Base-by-base conservation (phyloP, 2,888 invertebrate genomes). In the Bimastos eiseni region DNA sequence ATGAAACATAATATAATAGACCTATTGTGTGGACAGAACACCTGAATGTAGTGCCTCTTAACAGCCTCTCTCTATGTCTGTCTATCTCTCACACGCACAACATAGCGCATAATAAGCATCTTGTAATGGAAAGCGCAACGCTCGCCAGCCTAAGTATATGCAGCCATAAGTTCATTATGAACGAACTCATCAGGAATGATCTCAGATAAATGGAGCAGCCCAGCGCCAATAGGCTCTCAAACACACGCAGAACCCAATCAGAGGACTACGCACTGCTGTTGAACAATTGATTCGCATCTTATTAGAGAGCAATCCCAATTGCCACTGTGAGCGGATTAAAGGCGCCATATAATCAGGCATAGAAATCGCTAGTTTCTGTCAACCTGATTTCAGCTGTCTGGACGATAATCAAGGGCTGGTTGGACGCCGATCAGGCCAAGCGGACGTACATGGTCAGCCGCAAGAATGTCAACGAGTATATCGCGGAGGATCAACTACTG, bases 361-460 rank as follows among this genome's bases (percentile, higher is more conserved):
- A n/a, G 8, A 70, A n/a, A n/a, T 8, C 83, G 17, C 89, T 19
- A 36, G 33, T 89, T 11, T 24, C 33, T 34, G 4, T 33, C n/a
- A 34, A 33, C 44, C n/a, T 89, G 34, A 19, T 89, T 89, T 19
- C 91, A 91, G 91, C 90, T 24, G 89, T 92, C n/a, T 92, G 90
- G 89, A 91, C 92, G 37, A 89, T 92, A 2, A 91, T 92, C 90
- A 90, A 90, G 70, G 90, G 89, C 49, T 92, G 49, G 83, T 30
- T 92, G 91, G 90, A 91, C 83, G 90, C 90, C 17, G 91, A 92
- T 36, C 92, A 91, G 36, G 30, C 90, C 41, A 91, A 91, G 90
- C 89, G 83, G 37, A 92, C 91, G 15, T 36, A 88, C 55, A 55
- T 92, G 19, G 91, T 91, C 41, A 91, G 8, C n/a, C 34, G 91